Conservation (phyloP, 1,140 invertebrate species). For the Kradibia gibbosae region DNA sequence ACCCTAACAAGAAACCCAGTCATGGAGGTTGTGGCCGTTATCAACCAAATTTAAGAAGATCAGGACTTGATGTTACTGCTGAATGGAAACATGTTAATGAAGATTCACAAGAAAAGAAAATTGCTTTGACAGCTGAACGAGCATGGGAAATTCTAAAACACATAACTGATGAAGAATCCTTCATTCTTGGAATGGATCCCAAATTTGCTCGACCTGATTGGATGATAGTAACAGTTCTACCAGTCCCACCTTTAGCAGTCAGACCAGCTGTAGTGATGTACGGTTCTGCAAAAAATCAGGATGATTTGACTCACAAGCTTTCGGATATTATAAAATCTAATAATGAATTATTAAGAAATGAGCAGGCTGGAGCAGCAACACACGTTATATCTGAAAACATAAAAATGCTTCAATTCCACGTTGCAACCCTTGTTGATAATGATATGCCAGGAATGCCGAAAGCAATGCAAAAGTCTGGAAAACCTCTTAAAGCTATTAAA, state of each 20-base stretch:
- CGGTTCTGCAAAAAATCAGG: constrained; percentile 97
- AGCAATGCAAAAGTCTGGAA: constrained; percentile 99
- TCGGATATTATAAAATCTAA: constrained; percentile 99
- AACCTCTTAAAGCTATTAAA: constrained; percentile 98
- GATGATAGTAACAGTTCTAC: constrained; percentile 98
- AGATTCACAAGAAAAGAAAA: constrained; percentile 97
- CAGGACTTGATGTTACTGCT: constrained; percentile 92
- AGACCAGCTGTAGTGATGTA: constrained; percentile 99
- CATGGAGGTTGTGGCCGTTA: constrained; percentile 98
- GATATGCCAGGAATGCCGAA: constrained; percentile 98
- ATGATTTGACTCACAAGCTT: constrained; percentile 99
- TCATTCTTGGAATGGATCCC: constrained; percentile 95
- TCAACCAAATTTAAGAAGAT: constrained; percentile 92
- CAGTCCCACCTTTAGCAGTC: constrained; percentile 94
- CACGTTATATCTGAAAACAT: constrained; percentile 98
- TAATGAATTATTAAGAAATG: constrained; percentile 96
- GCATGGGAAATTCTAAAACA: constrained; percentile 98
- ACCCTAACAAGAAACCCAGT: constrained; percentile 80
- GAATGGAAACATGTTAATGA: constrained; percentile 99
- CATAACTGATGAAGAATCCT: constrained; percentile 97
- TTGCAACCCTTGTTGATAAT: constrained; percentile 98
- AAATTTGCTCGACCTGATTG: constrained; percentile 98
- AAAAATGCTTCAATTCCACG: constrained; percentile 99
- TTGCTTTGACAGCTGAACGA: constrained; percentile 92
- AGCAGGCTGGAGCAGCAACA: constrained; percentile 95